A percentile compares a stretch with the other conserved stretches of the same genome.
Conservation (phyloP, 2,113 vertebrate genomes). For the Etheostoma cragini region DNA sequence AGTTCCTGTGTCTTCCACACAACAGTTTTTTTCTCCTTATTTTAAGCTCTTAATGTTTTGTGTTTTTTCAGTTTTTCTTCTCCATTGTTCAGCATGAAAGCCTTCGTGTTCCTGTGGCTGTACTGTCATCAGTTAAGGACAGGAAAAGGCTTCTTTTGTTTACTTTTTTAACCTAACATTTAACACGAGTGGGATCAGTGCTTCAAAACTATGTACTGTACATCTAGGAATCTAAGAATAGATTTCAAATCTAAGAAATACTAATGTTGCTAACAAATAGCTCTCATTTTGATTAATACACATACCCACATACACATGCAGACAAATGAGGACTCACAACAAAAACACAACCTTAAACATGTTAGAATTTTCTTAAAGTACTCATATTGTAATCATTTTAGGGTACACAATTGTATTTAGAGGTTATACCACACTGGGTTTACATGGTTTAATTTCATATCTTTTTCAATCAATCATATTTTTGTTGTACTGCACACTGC, state of each 20-base stretch:
- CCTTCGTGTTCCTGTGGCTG: constrained; percentile 5
- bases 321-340: not conserved
- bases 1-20: not conserved
- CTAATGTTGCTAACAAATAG: not conserved
- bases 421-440: too few relatives aligned
- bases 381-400: too few relatives aligned
- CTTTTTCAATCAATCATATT: too few relatives aligned
- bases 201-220: not conserved
- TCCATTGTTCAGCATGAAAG: constrained; percentile 8
- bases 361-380: not conserved
- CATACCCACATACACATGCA: not conserved
- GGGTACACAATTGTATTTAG: too few relatives aligned
- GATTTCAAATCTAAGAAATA: not conserved
- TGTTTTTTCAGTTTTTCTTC: not conserved
- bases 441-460: too few relatives aligned
- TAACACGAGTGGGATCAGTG: constrained; percentile 9
- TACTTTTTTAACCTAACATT: constrained; percentile 12
- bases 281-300: not conserved
- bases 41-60: not conserved
- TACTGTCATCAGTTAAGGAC: constrained; percentile 15
- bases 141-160: constrained; percentile 21
- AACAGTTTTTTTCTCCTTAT: not conserved
- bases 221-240: not conserved
- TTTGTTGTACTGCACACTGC: too few relatives aligned
- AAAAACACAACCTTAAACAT: not conserved